Conservation (phyloP, 2,113 vertebrate genomes). For the Gracilinanus agilis region DNA sequence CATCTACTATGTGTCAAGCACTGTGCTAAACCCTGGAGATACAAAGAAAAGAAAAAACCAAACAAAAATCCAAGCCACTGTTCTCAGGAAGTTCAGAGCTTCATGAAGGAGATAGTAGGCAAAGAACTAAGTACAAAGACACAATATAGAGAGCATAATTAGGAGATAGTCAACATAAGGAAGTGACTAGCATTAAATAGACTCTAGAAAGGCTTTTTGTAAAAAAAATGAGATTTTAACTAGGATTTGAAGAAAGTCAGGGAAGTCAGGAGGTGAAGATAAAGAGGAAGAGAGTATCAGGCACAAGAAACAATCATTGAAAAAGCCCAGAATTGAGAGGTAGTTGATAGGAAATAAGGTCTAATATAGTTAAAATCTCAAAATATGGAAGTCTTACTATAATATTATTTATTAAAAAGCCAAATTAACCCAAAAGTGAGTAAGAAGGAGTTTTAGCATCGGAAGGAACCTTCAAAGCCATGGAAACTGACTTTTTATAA, state of each 20-base stretch:
- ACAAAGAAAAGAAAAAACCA: background rate
- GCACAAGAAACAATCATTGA: background rate
- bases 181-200: background rate
- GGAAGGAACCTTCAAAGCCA: background rate
- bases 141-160: background rate
- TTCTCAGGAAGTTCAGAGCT: background rate
- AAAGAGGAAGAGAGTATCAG: background rate
- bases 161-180: background rate
- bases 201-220: background rate
- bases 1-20: background rate
- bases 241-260: background rate
- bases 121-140: background rate
- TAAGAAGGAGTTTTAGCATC: background rate
- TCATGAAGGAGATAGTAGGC: background rate
- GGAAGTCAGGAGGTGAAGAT: background rate
- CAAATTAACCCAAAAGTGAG: background rate
- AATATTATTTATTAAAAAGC: constrained; percentile 13
- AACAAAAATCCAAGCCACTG: background rate
- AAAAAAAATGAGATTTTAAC: background rate
- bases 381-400: background rate
- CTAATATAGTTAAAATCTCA: background rate
- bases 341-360: constrained; percentile 27
- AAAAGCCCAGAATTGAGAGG: background rate
- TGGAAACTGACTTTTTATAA: background rate
- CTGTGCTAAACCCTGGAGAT: background rate